Evolutionary conservation across 1,140 invertebrate genomes (phyloP).

Genomic region (Gonioctena quinquepunctata): DNA sequence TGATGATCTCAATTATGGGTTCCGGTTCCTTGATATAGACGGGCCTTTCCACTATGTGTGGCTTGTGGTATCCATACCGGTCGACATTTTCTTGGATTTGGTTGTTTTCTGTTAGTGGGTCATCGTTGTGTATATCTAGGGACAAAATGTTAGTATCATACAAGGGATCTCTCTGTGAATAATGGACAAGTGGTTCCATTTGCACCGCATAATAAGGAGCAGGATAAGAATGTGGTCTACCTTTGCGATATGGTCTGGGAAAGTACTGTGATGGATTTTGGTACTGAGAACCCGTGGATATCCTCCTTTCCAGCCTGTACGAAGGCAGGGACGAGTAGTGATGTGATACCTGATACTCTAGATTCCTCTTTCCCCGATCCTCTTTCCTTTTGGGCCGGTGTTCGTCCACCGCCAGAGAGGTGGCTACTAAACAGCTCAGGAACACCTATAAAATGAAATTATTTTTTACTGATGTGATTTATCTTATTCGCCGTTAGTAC

Average conservation of each 20-base stretch:
- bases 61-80: conserved; percentile 51
- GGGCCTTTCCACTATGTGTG: conserved; percentile 56
- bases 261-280: conserved; percentile 44
- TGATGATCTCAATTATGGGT: conserved; percentile 89
- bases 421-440: conserved; percentile 37
- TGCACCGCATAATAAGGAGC: conserved; percentile 75
- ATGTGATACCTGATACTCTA: conserved; percentile 59
- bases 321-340: conserved; percentile 60
- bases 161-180: conserved; percentile 76
- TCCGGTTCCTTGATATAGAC: conserved; percentile 77
- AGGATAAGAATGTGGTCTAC: conserved; percentile 57
- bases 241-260: conserved; percentile 55
- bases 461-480: background rate
- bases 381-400: conserved; percentile 59
- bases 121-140: conserved; percentile 61
- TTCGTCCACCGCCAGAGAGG: conserved; percentile 39
- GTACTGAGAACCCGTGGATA: conserved; percentile 45
- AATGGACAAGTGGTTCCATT: conserved; percentile 79
- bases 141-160: conserved; percentile 64
- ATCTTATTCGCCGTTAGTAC: background rate
- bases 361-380: conserved; percentile 60
- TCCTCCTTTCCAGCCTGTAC: conserved; percentile 56
- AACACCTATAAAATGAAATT: conserved; percentile 40
- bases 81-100: conserved; percentile 53
- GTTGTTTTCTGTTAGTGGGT: conserved; percentile 56